Evolutionary conservation across 2,797 vertebrate species (phyloP).

Genomic region (Neosilurus hyrtlii): DNA sequence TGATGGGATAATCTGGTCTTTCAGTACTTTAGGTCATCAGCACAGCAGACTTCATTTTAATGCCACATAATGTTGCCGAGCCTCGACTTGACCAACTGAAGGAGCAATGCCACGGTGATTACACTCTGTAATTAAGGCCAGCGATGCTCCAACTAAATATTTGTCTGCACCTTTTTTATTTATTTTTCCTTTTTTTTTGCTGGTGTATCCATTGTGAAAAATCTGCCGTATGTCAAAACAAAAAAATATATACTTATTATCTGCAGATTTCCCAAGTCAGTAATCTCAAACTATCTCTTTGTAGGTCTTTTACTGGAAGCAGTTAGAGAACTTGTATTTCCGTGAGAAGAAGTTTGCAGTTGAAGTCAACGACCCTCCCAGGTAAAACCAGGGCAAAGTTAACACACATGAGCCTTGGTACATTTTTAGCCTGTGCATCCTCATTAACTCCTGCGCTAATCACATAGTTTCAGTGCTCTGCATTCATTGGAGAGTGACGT

Average conservation of each 20-base stretch:
- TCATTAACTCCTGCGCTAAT: background rate
- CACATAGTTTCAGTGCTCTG: background rate
- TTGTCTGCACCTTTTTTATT: too few relatives aligned
- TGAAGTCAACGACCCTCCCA: conserved; percentile 92
- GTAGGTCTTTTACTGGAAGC: conserved; percentile 95
- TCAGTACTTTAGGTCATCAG: too few relatives aligned
- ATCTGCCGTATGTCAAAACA: background rate
- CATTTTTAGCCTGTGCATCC: background rate
- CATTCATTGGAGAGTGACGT: background rate
- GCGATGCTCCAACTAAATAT: too few relatives aligned
- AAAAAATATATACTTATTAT: conserved; percentile 16
- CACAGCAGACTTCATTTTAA: too few relatives aligned
- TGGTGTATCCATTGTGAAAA: too few relatives aligned
- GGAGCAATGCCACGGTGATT: too few relatives aligned
- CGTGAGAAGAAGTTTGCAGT: conserved; percentile 98
- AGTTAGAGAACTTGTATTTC: conserved; percentile 96
- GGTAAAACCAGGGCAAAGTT: conserved; percentile 66
- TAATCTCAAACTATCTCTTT: conserved; percentile 21
- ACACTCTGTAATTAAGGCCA: too few relatives aligned
- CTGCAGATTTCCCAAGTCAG: conserved; percentile 42
- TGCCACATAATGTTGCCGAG: too few relatives aligned
- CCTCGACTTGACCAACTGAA: too few relatives aligned
- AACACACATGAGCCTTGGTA: background rate
- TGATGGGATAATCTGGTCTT: too few relatives aligned
- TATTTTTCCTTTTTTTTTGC: too few relatives aligned